These are phyloP conservation scores for Lampris incognitus DNA, from an alignment of 2,113 vertebrate species.

Conservation along the genomic window DNA sequence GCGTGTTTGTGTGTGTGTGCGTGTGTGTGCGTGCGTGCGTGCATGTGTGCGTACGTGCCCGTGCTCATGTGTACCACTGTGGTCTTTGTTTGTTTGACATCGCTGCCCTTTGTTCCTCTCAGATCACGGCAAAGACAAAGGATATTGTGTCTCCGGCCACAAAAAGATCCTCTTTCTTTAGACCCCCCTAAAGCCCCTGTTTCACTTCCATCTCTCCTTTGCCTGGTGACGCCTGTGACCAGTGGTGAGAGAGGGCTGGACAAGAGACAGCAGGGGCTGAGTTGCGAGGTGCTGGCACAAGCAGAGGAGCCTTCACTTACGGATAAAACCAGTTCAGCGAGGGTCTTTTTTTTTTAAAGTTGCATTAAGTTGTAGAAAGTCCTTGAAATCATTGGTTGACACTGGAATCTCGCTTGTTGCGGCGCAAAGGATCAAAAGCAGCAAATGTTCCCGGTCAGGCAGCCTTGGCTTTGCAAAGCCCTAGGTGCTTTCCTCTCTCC, in stretches of 20 bases:
- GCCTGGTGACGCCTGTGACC: slow-evolving; percentile 71
- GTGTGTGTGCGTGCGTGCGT: slow-evolving; percentile 15
- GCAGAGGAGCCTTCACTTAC: slow-evolving; percentile 51
- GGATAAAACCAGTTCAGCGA: slow-evolving; percentile 64
- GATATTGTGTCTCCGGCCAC: slow-evolving; percentile 75
- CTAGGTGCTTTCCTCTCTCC: slow-evolving; percentile 82
- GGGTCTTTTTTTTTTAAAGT: slow-evolving; percentile 52
- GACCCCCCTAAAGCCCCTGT: slow-evolving; percentile 36
- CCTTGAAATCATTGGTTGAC: slow-evolving; percentile 51
- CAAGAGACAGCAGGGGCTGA: slow-evolving; percentile 54
- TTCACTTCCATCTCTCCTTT: slow-evolving; percentile 61
- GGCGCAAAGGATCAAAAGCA: slow-evolving; percentile 71
- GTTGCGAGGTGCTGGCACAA: slow-evolving; percentile 57
- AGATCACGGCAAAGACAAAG: slow-evolving; percentile 66
- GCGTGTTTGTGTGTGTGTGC: slow-evolving; percentile 33
- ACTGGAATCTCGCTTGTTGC: slow-evolving; percentile 64
- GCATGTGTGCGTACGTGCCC: background rate
- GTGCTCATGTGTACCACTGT: slow-evolving; percentile 39
- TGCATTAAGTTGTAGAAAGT: slow-evolving; percentile 50
- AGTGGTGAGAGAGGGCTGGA: slow-evolving; percentile 67
- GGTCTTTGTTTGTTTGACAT: slow-evolving; percentile 80
- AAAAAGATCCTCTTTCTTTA: slow-evolving; percentile 75
- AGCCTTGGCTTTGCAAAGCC: slow-evolving; percentile 87
- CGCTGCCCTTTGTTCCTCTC: slow-evolving; percentile 75
- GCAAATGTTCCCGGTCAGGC: slow-evolving; percentile 85